Evolutionary conservation across 2,888 invertebrate species (phyloP), one percentile per base, ranked within the genome.

Genomic region (Acleris holmiana): DNA sequence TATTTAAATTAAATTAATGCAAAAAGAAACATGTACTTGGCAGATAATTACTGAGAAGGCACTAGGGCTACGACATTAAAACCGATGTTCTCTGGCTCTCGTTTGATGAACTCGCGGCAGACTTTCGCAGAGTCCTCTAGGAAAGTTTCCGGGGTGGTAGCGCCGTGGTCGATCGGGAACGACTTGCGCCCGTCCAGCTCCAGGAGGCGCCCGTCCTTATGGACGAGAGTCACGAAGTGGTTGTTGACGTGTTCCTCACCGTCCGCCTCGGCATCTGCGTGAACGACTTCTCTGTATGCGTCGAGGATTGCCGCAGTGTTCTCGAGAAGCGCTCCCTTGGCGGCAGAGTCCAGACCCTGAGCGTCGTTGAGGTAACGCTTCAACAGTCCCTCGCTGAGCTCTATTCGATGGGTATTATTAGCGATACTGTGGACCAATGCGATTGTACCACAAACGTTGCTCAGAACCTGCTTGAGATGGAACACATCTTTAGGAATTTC

Each of bases 391-490:
- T 95, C 95, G 41, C 93, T 89, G 5, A 97, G 80, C 29, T 94
- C 85, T 58, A 97, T 95, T 15, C 95, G 94, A 68, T 96, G 95
- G n/a, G 91, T 87, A 82, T 97, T 98, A 84, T 99, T 99, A 10
- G 97, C 98, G 67, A 99, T 93, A 72, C 98, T 95, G 83, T 99
- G 99, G 62, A 99, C 96, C 54, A 99, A 90, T 6, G 99, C 99
- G 69, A 99, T 96, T 1, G 99, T 98, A 29, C 99, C 99, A 86
- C 99, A 99, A 4, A 99, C 98, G 86, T 99, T 99, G 68, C 96
- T 96, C 23, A 98, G 95, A 23, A 95, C 95, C 86, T 99, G 98
- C 76, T 96, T 97, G 90, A 98, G 93, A 83, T 96, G 97, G 85
- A 96, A 98, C 15, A 98, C 88, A 69, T 95, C 94, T 23, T 94